Base-by-base conservation (phyloP, 2,888 invertebrate genomes). In the Myopa tessellatipennis region DNA sequence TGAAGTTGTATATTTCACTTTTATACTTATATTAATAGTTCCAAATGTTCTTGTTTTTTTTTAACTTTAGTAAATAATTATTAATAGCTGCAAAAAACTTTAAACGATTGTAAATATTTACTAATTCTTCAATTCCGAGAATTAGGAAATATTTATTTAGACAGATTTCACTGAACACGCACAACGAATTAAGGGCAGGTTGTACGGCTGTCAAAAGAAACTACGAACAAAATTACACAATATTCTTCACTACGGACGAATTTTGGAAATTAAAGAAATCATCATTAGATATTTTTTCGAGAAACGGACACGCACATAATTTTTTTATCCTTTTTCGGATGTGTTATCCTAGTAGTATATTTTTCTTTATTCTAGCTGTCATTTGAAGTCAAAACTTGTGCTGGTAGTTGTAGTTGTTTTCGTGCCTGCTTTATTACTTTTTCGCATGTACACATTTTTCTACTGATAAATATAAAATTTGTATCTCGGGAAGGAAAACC, bases 401-500 rank as follows among this genome's bases (percentile, higher is more conserved):
- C 69, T 63, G 71, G 72, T 75, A 45, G 68, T 74, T 76, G 77
- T 80, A 75, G 60, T 58, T 71, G 78, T 79, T 75, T 73, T 76
- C 10, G 76, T 77, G 80, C 74, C 76, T 81, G 79, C 80, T 76
- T 80, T 80, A 74, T 79, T 77, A 26, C 26, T 80, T 80, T 81
- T 82, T 79, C 78, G 80, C 79, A 80, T 82, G 79, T 82, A 82
- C 82, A 82, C 82, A 81, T 80, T 82, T 82, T 82, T 81, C 78
- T 79, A 79, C 63, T 50, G 70, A 67, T 40, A 58, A 65, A 76
- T 71, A 61, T 52, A 7, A 26, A 40, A 50, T 74, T 55, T 65
- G 16, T 72, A 75, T 78, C 77, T 81, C 80, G 38, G 12, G 34
- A 14, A 40, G 18, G 50, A 68, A 68, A 16, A 5, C 26, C 26